Evolutionary conservation across 2,888 invertebrate species (phyloP).

Genomic region (Drosophila helvetica): DNA sequence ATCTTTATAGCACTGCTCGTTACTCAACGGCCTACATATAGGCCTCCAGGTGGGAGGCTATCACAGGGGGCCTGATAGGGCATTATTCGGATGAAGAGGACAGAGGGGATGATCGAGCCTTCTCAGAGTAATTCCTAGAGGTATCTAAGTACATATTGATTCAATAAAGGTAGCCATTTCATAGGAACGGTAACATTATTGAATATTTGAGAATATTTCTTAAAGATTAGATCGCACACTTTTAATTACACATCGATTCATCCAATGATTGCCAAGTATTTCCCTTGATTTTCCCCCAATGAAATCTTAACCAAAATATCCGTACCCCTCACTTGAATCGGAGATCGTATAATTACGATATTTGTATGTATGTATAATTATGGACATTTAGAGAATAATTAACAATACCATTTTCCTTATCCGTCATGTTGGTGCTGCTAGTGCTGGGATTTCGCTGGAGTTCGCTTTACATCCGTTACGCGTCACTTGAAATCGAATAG

Average conservation of each 20-base stretch:
- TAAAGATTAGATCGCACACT: no score
- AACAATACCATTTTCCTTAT: conserved; percentile 61
- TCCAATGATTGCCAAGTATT: not conserved
- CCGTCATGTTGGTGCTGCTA: conserved; percentile 56
- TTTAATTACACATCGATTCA: no score
- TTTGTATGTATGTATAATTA: conserved; percentile 2
- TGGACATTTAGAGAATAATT: not conserved
- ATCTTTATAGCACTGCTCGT: conserved; percentile 31
- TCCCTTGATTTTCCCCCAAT: no score
- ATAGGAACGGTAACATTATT: no score
- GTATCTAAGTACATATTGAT: no score
- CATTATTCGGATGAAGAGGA: no score
- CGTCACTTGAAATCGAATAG: conserved; percentile 66
- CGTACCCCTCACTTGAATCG: not conserved
- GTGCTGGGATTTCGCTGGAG: conserved; percentile 1
- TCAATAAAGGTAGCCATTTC: no score
- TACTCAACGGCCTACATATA: conserved; percentile 28
- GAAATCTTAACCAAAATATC: not conserved
- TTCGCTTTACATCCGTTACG: conserved; percentile 63
- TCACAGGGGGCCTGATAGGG: no score
- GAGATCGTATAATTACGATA: conserved; percentile 3
- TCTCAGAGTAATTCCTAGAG: not conserved
- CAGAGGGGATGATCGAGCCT: not conserved
- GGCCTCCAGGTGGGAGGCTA: not conserved
- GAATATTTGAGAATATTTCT: not conserved